These are phyloP conservation scores for Calameuta pallipes DNA, from an alignment of 2,888 invertebrate species.

Conservation along the genomic window DNA sequence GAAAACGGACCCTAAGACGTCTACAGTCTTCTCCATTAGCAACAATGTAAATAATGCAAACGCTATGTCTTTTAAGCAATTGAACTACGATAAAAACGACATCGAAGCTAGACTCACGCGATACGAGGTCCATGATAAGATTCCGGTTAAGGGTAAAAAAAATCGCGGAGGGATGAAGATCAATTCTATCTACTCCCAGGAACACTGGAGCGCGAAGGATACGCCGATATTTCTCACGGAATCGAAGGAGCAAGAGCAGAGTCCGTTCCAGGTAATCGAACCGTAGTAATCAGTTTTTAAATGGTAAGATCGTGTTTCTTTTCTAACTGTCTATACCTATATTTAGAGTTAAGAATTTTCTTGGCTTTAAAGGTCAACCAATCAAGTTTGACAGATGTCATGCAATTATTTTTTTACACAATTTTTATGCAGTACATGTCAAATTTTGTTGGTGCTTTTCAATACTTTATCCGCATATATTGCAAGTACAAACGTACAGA, in stretches of 20 bases:
- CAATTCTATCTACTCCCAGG: constrained; percentile 63
- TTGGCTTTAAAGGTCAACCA: background rate
- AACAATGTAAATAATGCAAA: constrained; percentile 24
- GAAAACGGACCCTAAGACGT: constrained; percentile 21
- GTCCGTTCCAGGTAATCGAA: constrained; percentile 55
- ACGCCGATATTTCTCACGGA: constrained; percentile 52
- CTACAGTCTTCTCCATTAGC: constrained; percentile 13
- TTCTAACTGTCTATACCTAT: background rate
- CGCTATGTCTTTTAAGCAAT: constrained; percentile 23
- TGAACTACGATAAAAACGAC: constrained; percentile 44
- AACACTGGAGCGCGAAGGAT: constrained; percentile 57
- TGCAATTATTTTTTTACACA: background rate
- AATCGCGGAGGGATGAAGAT: constrained; percentile 56
- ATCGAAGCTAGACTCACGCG: constrained; percentile 42
- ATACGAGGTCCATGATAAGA: constrained; percentile 26
- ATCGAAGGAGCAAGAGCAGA: constrained; percentile 46
- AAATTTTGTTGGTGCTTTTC: background rate
- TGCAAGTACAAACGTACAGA: background rate
- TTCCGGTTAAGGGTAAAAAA: constrained; percentile 26
- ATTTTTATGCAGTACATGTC: background rate
- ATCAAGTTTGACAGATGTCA: background rate
- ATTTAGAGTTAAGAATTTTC: background rate
- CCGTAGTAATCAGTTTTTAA: background rate
- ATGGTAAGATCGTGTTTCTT: background rate
- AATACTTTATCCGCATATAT: background rate